Evolutionary conservation across 2,888 invertebrate genomes (phyloP).

Genomic region (Oligia strigilis): DNA sequence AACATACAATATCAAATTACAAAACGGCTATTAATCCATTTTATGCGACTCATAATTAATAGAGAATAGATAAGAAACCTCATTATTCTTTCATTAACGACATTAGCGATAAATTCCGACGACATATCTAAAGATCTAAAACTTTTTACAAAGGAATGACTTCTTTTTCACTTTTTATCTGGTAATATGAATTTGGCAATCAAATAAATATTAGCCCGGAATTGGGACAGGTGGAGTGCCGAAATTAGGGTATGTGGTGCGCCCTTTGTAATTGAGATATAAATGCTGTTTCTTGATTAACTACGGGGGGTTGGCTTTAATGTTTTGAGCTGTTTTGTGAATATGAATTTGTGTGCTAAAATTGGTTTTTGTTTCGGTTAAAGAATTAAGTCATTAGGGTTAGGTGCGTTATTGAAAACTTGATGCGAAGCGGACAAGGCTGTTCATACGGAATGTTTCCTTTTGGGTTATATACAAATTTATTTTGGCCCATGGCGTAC

Average conservation of each 20-base stretch:
- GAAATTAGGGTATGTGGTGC: constrained; percentile 75
- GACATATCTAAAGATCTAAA: constrained; percentile 65
- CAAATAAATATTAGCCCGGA: constrained; percentile 87
- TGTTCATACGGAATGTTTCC: neutral
- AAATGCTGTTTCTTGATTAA: constrained; percentile 64
- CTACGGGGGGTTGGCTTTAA: constrained; percentile 39
- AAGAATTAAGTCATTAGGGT: constrained; percentile 29
- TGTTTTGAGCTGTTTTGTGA: constrained; percentile 29
- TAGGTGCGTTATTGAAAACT: no score
- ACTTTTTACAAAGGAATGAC: constrained; percentile 53
- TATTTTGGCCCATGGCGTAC: neutral
- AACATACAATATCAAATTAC: constrained; percentile 53
- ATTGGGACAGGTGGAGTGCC: constrained; percentile 81
- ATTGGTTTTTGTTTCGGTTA: neutral
- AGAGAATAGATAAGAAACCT: constrained; percentile 51
- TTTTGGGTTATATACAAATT: neutral
- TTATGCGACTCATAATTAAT: constrained; percentile 57
- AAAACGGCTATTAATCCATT: constrained; percentile 50
- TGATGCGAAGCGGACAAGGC: neutral
- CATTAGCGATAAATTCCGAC: constrained; percentile 69
- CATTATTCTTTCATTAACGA: constrained; percentile 68
- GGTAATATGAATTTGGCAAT: constrained; percentile 84
- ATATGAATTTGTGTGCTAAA: constrained; percentile 37
- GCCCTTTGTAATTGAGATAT: constrained; percentile 70
- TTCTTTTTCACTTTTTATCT: constrained; percentile 59